Percentiles rank a stretch among this genome's conserved stretches.
Evolutionary conservation across 30 jellyfish, hydroid and myxozoan species (phyloP).

Genomic region (Calvadosia cruxmelitensis): DNA sequence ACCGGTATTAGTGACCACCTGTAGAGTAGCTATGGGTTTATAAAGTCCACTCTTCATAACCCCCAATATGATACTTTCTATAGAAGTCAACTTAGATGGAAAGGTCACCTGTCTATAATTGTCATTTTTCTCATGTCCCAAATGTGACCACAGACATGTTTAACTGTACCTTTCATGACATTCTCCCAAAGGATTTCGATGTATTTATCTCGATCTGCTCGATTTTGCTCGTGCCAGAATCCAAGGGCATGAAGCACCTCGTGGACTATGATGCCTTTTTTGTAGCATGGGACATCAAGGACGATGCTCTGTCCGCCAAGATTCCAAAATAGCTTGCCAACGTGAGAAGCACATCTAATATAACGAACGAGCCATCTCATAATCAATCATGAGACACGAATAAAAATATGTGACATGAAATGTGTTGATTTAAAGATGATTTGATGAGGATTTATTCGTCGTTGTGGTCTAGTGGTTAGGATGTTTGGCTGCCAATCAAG

Average conservation of each 20-base stretch:
- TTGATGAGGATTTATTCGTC: no score
- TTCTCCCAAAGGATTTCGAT: neutral
- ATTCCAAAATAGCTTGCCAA: neutral
- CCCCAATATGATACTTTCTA: no score
- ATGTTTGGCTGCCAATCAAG: no score
- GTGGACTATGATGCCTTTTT: neutral
- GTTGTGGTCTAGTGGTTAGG: no score
- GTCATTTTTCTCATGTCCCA: neutral
- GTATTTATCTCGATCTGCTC: neutral
- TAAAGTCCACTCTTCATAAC: no score
- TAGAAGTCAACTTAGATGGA: no score
- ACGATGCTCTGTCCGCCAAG: neutral
- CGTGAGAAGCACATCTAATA: neutral
- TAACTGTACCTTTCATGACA: neutral
- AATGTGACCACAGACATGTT: neutral
- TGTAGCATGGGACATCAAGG: neutral
- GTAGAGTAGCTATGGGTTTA: neutral
- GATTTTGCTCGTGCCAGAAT: slow-evolving; percentile 1
- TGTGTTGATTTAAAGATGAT: no score
- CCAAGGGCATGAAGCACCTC: neutral
- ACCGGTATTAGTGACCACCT: no score
- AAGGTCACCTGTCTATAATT: no score
- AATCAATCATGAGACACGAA: no score
- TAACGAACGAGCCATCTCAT: no score
- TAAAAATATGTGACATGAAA: no score